Evolutionary conservation across 2,797 vertebrate species (phyloP).

Genomic region (Prunella strophiata): DNA sequence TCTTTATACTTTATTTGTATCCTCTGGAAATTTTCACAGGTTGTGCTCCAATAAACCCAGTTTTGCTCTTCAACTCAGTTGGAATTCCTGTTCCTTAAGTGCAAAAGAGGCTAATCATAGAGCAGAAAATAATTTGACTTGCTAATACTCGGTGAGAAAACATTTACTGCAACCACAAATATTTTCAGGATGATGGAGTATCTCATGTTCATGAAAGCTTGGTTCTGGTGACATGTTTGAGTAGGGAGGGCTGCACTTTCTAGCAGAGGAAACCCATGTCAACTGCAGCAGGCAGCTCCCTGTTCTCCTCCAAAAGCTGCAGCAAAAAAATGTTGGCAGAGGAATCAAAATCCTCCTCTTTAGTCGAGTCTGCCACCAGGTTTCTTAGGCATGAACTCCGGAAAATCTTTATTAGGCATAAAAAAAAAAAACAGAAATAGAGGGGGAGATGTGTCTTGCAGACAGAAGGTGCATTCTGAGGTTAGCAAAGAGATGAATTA

Average conservation of each 20-base stretch:
- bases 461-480: constrained; percentile 70
- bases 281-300: constrained; percentile 30
- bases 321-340: constrained; percentile 24
- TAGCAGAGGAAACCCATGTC: constrained; percentile 29
- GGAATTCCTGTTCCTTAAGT: constrained; percentile 70
- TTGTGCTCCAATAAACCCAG: background rate
- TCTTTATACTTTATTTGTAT: background rate
- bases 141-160: constrained; percentile 69
- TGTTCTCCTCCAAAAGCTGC: background rate
- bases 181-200: constrained; percentile 59
- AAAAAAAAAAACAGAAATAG: background rate
- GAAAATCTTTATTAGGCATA: constrained; percentile 37
- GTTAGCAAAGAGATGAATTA: background rate
- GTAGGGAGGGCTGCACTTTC: constrained; percentile 37
- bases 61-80: constrained; percentile 56
- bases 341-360: constrained; percentile 11
- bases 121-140: constrained; percentile 74
- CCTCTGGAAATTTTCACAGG: background rate
- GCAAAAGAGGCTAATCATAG: constrained; percentile 70
- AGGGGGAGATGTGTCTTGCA: constrained; percentile 15
- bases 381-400: constrained; percentile 26
- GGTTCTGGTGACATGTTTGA: constrained; percentile 55
- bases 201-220: constrained; percentile 34
- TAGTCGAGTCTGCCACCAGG: background rate
- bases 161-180: constrained; percentile 69